Conservation (phyloP, 2,113 vertebrate genomes). For the Emydocephalus ijimae region DNA sequence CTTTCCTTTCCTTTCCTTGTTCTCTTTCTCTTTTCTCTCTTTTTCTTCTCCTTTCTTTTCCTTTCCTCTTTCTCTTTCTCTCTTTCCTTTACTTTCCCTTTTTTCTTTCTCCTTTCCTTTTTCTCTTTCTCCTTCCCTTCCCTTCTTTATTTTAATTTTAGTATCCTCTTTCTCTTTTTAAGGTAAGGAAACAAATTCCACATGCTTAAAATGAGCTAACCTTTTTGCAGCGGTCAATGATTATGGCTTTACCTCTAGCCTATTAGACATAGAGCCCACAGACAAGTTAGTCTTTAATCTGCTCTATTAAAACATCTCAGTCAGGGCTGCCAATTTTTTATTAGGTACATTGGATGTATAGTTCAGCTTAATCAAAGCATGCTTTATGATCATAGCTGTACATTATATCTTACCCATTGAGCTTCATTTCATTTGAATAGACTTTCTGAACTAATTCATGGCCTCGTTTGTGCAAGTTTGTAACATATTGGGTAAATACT, state of each 20-base stretch:
- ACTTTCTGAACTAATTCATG: slow-evolving; percentile 4
- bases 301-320: not conserved
- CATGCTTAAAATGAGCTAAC: not conserved
- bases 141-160: not conserved
- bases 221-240: not conserved
- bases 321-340: not conserved
- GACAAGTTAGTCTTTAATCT: not conserved
- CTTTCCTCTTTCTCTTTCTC: too few relatives aligned
- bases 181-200: not conserved
- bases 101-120: too few relatives aligned
- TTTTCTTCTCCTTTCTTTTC: not conserved
- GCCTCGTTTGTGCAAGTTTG: not conserved
- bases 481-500: not conserved
- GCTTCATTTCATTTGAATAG: slow-evolving; percentile 12
- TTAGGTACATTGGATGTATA: not conserved
- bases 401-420: not conserved
- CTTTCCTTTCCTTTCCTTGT: too few relatives aligned
- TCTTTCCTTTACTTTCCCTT: not conserved
- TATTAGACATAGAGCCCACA: not conserved
- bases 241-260: not conserved
- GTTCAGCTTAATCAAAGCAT: not conserved
- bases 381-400: slow-evolving; percentile 6
- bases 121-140: not conserved
- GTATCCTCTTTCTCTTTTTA: not conserved
- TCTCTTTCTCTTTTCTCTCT: not conserved